phyloP scores from a whole-genome alignment of 1,140 invertebrate species.

The Caenorhabditis remanei region DNA sequence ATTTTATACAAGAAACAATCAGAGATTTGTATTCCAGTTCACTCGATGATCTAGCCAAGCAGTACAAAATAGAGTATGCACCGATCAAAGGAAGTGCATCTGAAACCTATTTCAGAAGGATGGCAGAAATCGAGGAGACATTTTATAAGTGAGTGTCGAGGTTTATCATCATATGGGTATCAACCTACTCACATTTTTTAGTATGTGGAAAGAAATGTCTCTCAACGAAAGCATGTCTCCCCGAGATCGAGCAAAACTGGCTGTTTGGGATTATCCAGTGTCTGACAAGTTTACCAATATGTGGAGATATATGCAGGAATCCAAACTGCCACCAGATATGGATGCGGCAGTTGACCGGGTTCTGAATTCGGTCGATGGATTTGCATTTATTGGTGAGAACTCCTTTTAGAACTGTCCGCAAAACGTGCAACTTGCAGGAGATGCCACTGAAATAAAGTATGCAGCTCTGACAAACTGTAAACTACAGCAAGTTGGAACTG shows the following conservation, averaged over 20 bases:
- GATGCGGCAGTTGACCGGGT: constrained; percentile 87
- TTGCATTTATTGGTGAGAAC: constrained; percentile 87
- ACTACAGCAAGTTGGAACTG: constrained; percentile 89
- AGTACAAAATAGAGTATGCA: constrained; percentile 96
- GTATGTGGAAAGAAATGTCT: constrained; percentile 98
- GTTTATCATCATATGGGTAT: background rate
- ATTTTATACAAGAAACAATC: background rate
- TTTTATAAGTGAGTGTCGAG: constrained; percentile 89
- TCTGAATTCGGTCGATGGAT: constrained; percentile 85
- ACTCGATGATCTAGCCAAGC: constrained; percentile 94
- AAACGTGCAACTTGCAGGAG: constrained; percentile 81
- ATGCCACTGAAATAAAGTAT: constrained; percentile 92
- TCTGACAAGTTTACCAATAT: constrained; percentile 98
- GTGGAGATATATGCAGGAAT: constrained; percentile 95
- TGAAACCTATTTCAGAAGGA: constrained; percentile 92
- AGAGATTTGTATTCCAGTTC: constrained; percentile 83
- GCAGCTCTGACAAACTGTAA: constrained; percentile 89
- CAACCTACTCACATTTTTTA: constrained; percentile 78
- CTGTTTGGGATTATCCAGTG: constrained; percentile 97
- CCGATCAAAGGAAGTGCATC: constrained; percentile 87
- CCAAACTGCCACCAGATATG: constrained; percentile 84
- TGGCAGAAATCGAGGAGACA: constrained; percentile 92
- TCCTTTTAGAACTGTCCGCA: background rate
- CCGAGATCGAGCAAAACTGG: constrained; percentile 89
- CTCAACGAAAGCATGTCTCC: constrained; percentile 91